Base-by-base conservation (phyloP, 53 echinoderm and acorn worm species). In the Mesocentrotus franciscanus region DNA sequence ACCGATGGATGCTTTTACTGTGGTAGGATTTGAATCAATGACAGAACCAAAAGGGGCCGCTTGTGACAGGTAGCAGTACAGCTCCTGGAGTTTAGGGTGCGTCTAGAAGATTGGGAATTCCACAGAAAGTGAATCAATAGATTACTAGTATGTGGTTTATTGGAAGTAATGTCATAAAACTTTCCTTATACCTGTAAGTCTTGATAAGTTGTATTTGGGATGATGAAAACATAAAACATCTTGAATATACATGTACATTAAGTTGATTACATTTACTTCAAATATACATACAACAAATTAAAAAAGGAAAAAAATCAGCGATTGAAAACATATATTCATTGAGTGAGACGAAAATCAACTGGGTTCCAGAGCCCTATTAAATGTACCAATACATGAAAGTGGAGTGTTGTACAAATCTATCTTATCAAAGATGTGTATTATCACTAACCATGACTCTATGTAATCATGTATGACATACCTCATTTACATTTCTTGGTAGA, bases 1-100 rank as follows among this genome's bases (percentile, higher is more conserved):
- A 72, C 78, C 95, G 90, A 98, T 79, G 49, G 94, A 95, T 8
- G 97, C 97, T 95, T 95, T 96, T 55, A 98, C 96, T 16, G 97
- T 98, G 36, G 96, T 85, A 16, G 96, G 97, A 59, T 98, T 96
- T 34, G 95, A 96, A 87, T 98, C 97, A 18, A 96, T 85, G 24
- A 97, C 95, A 4, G 98, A 97, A 22, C 98, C 98, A 95, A 98
- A 98, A 22, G 98, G 98, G 5, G 97, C 97, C 30, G 97, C 98
- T 61, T 97, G 97, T 42, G 97, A 94, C 85, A 98, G 79, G 90
- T 96, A 98, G 62, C 95, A 95, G 81, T 96, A 95, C 85, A 97
- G 92, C 68, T 97, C 96, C 72, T 97, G 92, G 22, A 98, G 89
- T 89, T 97, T 96, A 22, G 97, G 96, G 59, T 97, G 97, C 56